phyloP scores from a whole-genome alignment of 2,888 invertebrate species.

The Proisotoma minuta region DNA sequence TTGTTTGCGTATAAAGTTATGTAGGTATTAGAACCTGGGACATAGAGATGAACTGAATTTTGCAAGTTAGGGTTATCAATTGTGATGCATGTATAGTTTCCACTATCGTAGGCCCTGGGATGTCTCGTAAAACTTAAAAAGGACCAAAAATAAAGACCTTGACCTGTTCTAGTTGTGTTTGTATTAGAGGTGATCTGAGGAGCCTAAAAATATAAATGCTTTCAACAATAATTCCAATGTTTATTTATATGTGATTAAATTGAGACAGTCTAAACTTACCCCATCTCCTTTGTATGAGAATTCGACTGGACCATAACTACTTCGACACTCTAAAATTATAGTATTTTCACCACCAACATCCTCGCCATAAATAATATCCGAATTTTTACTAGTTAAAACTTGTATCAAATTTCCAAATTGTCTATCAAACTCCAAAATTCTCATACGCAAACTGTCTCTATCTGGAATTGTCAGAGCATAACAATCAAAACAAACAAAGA shows the following conservation, averaged over 20 bases:
- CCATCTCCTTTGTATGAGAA: conserved; percentile 20
- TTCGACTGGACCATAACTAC: conserved; percentile 9
- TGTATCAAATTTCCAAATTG: conserved; percentile 22
- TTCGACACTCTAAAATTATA: conserved; percentile 33
- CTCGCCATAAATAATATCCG: conserved; percentile 29
- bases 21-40: conserved; percentile 22
- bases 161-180: conserved; percentile 15
- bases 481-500: neutral
- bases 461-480: neutral
- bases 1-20: neutral
- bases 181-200: conserved; percentile 22
- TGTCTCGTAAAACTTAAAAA: conserved; percentile 27
- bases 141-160: conserved; percentile 12
- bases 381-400: conserved; percentile 25
- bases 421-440: conserved; percentile 27
- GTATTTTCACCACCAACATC: conserved; percentile 18
- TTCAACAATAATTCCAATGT: no score
- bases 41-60: conserved; percentile 31
- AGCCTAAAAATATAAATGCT: conserved; percentile 15
- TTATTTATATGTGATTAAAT: no score
- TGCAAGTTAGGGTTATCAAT: conserved; percentile 13
- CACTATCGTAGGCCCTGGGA: conserved; percentile 23
- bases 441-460: conserved; percentile 21
- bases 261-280: conserved; percentile 10
- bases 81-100: conserved; percentile 31